Conservation (phyloP, 2,888 invertebrate species). For the Mechanitis mazaeus region DNA sequence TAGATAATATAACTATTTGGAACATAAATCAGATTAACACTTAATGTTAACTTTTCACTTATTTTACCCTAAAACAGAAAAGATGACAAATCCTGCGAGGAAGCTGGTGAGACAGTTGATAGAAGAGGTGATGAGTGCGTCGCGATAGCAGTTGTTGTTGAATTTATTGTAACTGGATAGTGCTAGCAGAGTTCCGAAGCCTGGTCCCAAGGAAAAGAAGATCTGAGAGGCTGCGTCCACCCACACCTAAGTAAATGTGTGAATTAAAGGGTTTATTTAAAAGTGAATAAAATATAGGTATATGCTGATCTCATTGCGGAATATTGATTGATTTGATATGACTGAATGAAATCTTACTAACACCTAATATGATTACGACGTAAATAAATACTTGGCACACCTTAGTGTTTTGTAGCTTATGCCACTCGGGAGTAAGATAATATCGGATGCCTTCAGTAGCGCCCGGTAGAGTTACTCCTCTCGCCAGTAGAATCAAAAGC, state of each 20-base stretch:
- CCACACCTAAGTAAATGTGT: constrained; percentile 81
- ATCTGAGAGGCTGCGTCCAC: constrained; percentile 96
- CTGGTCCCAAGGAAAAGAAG: constrained; percentile 95
- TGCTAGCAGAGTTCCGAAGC: constrained; percentile 92
- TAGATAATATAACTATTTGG: neutral
- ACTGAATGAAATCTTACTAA: too few species aligned
- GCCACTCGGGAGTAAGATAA: constrained; percentile 93
- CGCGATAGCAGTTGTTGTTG: constrained; percentile 92
- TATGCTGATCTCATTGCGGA: too few species aligned
- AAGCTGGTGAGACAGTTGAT: constrained; percentile 96
- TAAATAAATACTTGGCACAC: constrained; percentile 48
- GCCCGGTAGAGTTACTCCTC: constrained; percentile 91
- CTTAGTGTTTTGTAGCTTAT: constrained; percentile 85
- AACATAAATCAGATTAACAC: neutral
- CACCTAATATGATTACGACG: neutral
- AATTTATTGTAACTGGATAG: constrained; percentile 96
- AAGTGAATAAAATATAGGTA: too few species aligned
- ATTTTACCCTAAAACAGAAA: constrained; percentile 89
- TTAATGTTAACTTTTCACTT: neutral
- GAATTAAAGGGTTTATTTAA: too few species aligned
- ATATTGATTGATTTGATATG: too few species aligned
- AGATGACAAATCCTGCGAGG: constrained; percentile 95
- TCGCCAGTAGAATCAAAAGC: constrained; percentile 87
- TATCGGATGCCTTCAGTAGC: constrained; percentile 90
- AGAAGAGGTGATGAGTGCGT: constrained; percentile 91